Evolutionary conservation across 2,888 invertebrate genomes (phyloP).

Genomic region (Holacanthella duospinosa): DNA sequence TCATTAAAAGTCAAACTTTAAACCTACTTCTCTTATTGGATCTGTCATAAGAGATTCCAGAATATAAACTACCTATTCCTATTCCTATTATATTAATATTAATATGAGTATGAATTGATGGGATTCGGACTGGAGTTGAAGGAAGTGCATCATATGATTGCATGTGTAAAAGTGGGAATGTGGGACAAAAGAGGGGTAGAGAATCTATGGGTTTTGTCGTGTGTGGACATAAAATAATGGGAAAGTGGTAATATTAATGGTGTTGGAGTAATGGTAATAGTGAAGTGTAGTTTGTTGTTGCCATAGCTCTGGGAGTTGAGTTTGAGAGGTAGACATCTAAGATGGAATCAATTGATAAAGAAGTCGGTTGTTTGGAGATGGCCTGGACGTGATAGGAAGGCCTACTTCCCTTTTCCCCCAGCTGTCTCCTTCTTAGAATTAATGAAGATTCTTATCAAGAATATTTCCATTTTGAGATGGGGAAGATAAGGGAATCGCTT

Average conservation of each 20-base stretch:
- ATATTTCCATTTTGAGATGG: not conserved
- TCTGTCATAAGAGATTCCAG: too few species aligned
- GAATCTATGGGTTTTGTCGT: too few species aligned
- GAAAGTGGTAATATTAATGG: not conserved
- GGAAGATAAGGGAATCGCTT: not conserved
- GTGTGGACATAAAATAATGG: too few species aligned
- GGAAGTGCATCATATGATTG: not conserved
- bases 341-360: conserved; percentile 37
- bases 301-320: not conserved
- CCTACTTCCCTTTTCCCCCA: conserved; percentile 34
- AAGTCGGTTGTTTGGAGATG: conserved; percentile 33
- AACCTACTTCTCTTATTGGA: too few species aligned
- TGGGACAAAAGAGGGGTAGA: not conserved
- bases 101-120: too few species aligned
- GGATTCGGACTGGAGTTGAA: too few species aligned
- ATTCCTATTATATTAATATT: too few species aligned
- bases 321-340: conserved; percentile 32
- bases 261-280: not conserved
- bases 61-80: too few species aligned
- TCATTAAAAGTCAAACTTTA: too few species aligned
- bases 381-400: conserved; percentile 28
- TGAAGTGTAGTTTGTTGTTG: not conserved
- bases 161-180: not conserved
- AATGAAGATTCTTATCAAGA: conserved; percentile 38
- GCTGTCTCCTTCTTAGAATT: conserved; percentile 38